phyloP scores from a whole-genome alignment of 2,113 vertebrate genomes.

The Podocnemis expansa region DNA sequence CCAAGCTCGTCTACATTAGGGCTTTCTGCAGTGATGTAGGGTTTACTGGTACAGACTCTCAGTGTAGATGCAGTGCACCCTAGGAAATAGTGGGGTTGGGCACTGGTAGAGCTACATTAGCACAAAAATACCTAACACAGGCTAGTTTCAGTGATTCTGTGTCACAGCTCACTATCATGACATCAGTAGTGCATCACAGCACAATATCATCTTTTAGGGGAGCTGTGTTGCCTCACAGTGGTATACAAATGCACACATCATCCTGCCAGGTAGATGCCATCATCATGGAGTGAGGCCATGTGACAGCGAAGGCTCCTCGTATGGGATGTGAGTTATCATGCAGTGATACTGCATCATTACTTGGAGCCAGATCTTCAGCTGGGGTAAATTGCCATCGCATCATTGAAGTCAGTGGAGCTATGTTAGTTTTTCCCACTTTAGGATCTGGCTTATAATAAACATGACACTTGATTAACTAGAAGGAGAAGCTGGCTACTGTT shows the following conservation, averaged over 20 bases:
- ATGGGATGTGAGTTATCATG: neutral
- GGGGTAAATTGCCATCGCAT: neutral
- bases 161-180: neutral
- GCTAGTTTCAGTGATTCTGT: neutral
- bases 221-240: neutral
- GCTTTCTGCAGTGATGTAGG: neutral
- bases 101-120: neutral
- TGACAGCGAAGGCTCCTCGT: neutral
- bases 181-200: neutral
- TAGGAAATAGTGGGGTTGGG: neutral
- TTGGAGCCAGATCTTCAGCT: neutral
- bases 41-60: neutral
- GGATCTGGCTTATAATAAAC: neutral
- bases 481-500: constrained; percentile 17
- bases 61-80: neutral
- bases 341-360: neutral
- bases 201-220: neutral
- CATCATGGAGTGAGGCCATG: neutral
- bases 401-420: neutral
- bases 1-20: neutral
- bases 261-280: neutral
- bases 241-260: neutral
- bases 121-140: neutral
- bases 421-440: neutral
- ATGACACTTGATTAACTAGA: neutral